A percentile compares a stretch with the other conserved stretches of the same genome.
Conservation (phyloP, 2,888 invertebrate species). For the Mythimna impura region DNA sequence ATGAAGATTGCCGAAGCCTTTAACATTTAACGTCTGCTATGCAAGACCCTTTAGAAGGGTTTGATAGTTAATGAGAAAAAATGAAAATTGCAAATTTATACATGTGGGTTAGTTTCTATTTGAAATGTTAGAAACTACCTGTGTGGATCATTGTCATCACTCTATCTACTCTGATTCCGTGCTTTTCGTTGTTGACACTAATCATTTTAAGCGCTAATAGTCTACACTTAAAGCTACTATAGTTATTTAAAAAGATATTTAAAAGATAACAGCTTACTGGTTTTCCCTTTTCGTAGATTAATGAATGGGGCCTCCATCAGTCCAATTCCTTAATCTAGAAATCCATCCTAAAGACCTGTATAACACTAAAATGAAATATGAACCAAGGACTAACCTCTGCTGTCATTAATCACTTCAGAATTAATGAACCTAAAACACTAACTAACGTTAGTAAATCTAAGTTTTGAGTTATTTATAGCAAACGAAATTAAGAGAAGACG, state of each 20-base stretch:
- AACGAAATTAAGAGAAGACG: not conserved
- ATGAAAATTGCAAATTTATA: too few species aligned
- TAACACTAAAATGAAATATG: slow-evolving; percentile 50
- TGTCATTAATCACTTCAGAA: slow-evolving; percentile 42
- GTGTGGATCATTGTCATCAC: too few species aligned
- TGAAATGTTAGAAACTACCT: too few species aligned
- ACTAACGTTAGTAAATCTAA: not conserved
- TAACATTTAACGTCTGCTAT: too few species aligned
- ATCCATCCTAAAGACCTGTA: slow-evolving; percentile 23
- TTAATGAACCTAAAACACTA: slow-evolving; percentile 37
- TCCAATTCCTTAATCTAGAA: slow-evolving; percentile 28
- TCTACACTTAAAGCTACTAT: not conserved
- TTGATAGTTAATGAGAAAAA: too few species aligned
- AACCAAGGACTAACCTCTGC: slow-evolving; percentile 25
- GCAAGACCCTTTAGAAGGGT: too few species aligned
- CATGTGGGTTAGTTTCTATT: too few species aligned
- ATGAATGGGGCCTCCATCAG: slow-evolving; percentile 24
- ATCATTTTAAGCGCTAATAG: not conserved
- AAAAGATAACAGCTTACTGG: not conserved
- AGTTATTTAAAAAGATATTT: slow-evolving; percentile 4
- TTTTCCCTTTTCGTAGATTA: slow-evolving; percentile 18
- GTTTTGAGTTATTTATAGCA: slow-evolving; percentile 26
- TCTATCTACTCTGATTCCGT: too few species aligned
- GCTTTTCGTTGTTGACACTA: too few species aligned
- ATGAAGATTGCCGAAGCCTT: too few species aligned